Percentiles rank a stretch among this genome's conserved stretches.
Conservation (phyloP, 2,113 vertebrate genomes). For the Pipra filicauda region DNA sequence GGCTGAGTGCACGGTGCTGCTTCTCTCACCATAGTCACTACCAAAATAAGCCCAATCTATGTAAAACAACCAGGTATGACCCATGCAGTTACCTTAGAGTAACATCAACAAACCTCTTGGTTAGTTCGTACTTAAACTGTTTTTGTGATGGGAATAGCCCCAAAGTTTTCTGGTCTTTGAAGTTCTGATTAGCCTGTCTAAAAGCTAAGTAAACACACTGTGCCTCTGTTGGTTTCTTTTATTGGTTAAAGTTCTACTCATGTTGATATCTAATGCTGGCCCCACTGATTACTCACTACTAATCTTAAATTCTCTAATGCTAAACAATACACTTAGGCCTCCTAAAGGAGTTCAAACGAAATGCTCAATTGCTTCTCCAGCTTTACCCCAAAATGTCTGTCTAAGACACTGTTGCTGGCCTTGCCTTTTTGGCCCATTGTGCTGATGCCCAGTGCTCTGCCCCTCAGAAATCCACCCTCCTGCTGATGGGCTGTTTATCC, state of each 20-base stretch:
- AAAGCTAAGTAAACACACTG: neutral
- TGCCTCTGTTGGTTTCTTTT: neutral
- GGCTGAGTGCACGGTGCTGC: neutral
- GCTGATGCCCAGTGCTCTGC: neutral
- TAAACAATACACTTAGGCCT: neutral
- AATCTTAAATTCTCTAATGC: neutral
- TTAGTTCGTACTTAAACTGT: neutral
- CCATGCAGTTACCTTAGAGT: neutral
- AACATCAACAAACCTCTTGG: neutral
- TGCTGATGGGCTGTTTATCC: accelerated
- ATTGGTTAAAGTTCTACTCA: neutral
- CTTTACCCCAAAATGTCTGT: neutral
- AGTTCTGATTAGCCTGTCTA: neutral
- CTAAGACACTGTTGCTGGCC: neutral
- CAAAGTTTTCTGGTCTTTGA: neutral
- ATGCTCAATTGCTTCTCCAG: neutral
- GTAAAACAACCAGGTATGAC: neutral
- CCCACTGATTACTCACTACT: neutral
- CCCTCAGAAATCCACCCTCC: neutral
- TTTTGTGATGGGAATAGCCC: neutral
- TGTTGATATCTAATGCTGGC: neutral
- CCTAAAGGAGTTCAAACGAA: neutral
- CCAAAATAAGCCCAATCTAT: neutral
- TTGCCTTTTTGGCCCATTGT: neutral
- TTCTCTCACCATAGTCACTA: neutral